phyloP scores from a whole-genome alignment of 2,797 vertebrate species.

The Bovichtus diacanthus region DNA sequence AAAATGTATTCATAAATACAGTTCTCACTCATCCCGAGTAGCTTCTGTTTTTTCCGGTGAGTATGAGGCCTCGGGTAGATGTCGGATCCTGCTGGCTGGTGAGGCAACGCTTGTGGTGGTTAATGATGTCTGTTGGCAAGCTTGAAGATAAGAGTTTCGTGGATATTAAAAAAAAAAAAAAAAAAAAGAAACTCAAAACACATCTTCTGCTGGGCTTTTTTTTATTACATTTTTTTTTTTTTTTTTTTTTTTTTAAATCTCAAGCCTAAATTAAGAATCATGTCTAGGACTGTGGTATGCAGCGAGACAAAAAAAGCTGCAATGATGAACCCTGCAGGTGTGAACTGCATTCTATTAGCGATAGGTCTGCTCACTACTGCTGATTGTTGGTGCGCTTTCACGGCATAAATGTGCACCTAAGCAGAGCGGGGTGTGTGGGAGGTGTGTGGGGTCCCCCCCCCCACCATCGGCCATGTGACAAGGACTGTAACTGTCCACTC shows the following conservation, averaged over 20 bases:
- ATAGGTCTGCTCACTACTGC: neutral
- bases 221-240: no score
- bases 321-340: neutral
- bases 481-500: no score
- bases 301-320: neutral
- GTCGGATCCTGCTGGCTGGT: neutral
- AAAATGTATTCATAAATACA: no score
- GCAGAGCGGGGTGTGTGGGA: neutral
- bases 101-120: neutral
- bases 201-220: constrained; percentile 2
- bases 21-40: no score
- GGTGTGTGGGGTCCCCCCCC: no score
- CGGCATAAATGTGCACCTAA: neutral
- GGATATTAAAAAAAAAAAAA: neutral
- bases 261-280: neutral
- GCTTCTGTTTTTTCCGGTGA: no score
- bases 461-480: no score
- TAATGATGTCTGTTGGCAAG: constrained; percentile 19
- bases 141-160: constrained; percentile 9
- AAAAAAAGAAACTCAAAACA: no score
- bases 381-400: neutral
- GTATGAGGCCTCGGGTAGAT: neutral
- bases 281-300: neutral
- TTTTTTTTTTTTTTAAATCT: no score
- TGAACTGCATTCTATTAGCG: neutral